Conservation (phyloP, 2,113 vertebrate species). For the Probosciger aterrimus region DNA sequence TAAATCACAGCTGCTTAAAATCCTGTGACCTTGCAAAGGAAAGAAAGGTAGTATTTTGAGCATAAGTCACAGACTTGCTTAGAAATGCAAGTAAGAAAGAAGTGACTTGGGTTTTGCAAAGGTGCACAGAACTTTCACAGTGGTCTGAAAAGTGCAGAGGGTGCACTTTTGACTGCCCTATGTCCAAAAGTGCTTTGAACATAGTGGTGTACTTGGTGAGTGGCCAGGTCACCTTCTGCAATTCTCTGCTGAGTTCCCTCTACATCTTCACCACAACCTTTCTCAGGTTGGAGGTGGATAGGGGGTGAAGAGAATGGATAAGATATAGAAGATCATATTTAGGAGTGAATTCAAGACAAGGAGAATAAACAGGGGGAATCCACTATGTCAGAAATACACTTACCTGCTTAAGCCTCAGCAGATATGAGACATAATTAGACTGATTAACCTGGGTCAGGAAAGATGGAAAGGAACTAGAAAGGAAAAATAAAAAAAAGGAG, state of each 20-base stretch:
- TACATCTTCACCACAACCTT: background rate
- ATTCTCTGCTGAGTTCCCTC: background rate
- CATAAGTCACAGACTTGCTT: background rate
- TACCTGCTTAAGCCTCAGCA: background rate
- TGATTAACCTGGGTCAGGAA: background rate
- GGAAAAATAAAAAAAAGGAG: background rate
- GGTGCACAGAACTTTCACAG: background rate
- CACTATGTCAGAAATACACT: background rate
- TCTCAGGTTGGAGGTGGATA: background rate
- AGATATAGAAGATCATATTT: background rate
- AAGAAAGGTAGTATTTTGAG: background rate
- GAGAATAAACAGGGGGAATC: background rate
- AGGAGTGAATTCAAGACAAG: background rate
- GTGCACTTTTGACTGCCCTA: too few relatives aligned
- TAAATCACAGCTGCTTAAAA: constrained; percentile 11
- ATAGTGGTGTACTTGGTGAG: background rate
- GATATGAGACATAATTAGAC: background rate
- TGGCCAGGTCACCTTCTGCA: background rate
- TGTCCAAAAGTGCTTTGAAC: too few relatives aligned
- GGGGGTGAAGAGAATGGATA: background rate
- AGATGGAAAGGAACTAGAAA: background rate
- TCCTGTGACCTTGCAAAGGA: background rate
- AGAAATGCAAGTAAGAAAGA: background rate
- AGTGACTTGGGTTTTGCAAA: background rate
- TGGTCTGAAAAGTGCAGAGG: background rate